Evolutionary conservation across 1,140 invertebrate species (phyloP).

Genomic region (Hylaeus volcanicus): DNA sequence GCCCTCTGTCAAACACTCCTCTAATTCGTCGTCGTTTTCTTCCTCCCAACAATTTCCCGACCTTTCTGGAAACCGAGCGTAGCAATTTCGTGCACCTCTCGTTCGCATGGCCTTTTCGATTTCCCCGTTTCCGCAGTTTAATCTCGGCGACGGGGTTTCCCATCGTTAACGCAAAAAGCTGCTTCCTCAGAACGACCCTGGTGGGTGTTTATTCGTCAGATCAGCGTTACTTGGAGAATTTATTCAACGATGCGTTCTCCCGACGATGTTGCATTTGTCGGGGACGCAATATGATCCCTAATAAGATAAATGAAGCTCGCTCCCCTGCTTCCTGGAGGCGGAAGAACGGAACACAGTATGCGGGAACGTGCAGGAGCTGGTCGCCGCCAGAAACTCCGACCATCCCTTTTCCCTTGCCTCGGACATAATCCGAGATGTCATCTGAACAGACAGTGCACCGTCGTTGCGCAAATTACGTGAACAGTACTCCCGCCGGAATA

Average conservation of each 20-base stretch:
- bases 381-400: conserved; percentile 11
- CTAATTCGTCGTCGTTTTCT: neutral
- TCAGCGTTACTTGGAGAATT: conserved; percentile 52
- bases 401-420: conserved; percentile 32
- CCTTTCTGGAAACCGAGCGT: conserved; percentile 9
- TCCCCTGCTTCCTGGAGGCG: conserved; percentile 37
- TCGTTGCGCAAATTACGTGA: conserved; percentile 53
- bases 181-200: conserved; percentile 12
- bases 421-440: conserved; percentile 53
- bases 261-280: conserved; percentile 66
- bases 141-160: conserved; percentile 13
- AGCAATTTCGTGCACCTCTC: neutral
- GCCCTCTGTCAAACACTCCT: neutral
- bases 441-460: conserved; percentile 28
- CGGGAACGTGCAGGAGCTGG: neutral
- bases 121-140: conserved; percentile 37
- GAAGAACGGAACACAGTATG: conserved; percentile 38
- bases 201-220: conserved; percentile 45
- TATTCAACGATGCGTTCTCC: conserved; percentile 57
- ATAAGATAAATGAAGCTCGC: conserved; percentile 69
- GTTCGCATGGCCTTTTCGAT: conserved; percentile 24
- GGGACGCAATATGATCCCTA: conserved; percentile 64
- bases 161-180: conserved; percentile 50
- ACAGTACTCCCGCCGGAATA: neutral
- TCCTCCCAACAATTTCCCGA: conserved; percentile 11